phyloP scores from a whole-genome alignment of 2,113 vertebrate genomes.

The Albula goreensis region DNA sequence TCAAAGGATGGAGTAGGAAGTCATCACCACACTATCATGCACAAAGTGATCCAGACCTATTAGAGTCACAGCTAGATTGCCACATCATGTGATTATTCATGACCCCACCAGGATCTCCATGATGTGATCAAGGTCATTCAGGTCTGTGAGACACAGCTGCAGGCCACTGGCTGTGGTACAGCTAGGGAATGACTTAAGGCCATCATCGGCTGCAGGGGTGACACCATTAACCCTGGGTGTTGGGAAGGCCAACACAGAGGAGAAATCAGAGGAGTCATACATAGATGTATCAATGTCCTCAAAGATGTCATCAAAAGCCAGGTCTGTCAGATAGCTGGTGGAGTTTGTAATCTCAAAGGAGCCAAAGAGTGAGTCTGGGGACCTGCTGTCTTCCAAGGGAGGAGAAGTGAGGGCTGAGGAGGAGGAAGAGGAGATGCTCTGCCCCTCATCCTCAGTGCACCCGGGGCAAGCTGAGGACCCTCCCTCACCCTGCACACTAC shows the following conservation, averaged over 20 bases:
- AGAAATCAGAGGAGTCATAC: slow-evolving; percentile 81
- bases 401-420: slow-evolving; percentile 37
- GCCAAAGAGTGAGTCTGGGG: slow-evolving; percentile 62
- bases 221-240: slow-evolving; percentile 56
- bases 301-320: slow-evolving; percentile 82
- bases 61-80: slow-evolving; percentile 42
- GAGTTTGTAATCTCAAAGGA: slow-evolving; percentile 76
- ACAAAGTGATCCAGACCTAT: slow-evolving; percentile 62
- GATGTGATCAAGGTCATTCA: slow-evolving; percentile 85
- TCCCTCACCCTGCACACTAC: slow-evolving; percentile 65
- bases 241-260: slow-evolving; percentile 60
- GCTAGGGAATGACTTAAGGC: slow-evolving; percentile 65
- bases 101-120: slow-evolving; percentile 86
- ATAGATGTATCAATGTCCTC: slow-evolving; percentile 87
- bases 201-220: slow-evolving; percentile 65
- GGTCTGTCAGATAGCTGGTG: slow-evolving; percentile 80
- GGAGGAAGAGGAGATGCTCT: slow-evolving; percentile 24
- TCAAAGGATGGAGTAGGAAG: neutral
- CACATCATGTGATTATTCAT: slow-evolving; percentile 63
- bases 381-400: slow-evolving; percentile 50
- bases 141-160: slow-evolving; percentile 76
- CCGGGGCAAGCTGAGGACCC: slow-evolving; percentile 62
- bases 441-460: slow-evolving; percentile 59
- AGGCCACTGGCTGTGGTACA: slow-evolving; percentile 68
- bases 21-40: neutral